Evolutionary conservation across 1,140 invertebrate genomes (phyloP).

Genomic region (Coenobita brevimanus): DNA sequence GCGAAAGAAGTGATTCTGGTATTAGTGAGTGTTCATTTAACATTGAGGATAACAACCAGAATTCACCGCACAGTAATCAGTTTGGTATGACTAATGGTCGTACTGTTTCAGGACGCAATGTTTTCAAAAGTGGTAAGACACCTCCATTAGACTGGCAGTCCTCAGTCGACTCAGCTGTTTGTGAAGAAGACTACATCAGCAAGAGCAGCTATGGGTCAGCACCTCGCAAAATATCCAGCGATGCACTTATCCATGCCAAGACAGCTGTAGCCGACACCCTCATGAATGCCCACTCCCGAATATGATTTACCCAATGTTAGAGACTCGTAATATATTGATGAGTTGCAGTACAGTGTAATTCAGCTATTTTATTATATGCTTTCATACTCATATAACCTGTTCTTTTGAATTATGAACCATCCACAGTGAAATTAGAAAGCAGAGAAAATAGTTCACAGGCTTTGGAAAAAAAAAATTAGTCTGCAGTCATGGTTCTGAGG

Average conservation of each 20-base stretch:
- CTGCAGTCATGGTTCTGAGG: not conserved
- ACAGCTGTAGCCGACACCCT: constrained; percentile 35
- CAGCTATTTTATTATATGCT: too few species aligned
- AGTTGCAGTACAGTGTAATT: constrained; percentile 17
- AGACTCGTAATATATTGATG: constrained; percentile 27
- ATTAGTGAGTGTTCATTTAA: constrained; percentile 69
- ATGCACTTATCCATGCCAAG: constrained; percentile 48
- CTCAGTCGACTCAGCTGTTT: constrained; percentile 66
- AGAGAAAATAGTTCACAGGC: not conserved
- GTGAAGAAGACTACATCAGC: constrained; percentile 58
- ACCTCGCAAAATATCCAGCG: constrained; percentile 53
- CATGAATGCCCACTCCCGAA: constrained; percentile 56
- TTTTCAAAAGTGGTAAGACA: constrained; percentile 62
- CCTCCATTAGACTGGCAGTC: constrained; percentile 68
- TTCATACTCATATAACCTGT: too few species aligned
- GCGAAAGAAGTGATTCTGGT: constrained; percentile 80
- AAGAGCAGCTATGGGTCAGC: constrained; percentile 56
- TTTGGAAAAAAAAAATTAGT: not conserved
- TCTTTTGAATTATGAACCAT: too few species aligned
- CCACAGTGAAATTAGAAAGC: too few species aligned
- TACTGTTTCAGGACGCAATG: constrained; percentile 59
- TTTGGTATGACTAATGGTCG: constrained; percentile 64
- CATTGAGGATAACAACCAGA: constrained; percentile 65
- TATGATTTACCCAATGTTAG: constrained; percentile 30
- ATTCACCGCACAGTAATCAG: constrained; percentile 19